phyloP scores from a whole-genome alignment of 2,113 vertebrate species.

The Phaethornis superciliosus region DNA sequence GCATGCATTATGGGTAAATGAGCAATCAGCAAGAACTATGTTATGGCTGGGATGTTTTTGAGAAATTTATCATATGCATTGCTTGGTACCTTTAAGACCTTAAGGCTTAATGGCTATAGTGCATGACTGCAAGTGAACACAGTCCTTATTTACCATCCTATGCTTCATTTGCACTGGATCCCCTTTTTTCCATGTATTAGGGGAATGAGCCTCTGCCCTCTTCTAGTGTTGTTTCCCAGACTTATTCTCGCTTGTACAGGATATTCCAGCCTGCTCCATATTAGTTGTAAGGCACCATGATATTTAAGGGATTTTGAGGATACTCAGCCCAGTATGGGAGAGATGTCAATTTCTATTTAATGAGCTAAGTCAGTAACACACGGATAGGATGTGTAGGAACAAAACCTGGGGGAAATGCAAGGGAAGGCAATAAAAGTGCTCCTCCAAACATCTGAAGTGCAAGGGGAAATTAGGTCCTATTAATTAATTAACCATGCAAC shows the following conservation, averaged over 20 bases:
- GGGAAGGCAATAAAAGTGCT: not conserved
- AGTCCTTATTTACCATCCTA: conserved; percentile 82
- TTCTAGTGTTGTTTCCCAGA: conserved; percentile 67
- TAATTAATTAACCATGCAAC: conserved; percentile 59
- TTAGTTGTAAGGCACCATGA: not conserved
- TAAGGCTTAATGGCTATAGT: conserved; percentile 84
- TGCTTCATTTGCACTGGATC: conserved; percentile 80
- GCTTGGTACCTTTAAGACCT: conserved; percentile 87
- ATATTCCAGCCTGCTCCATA: not conserved
- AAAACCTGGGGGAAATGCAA: conserved; percentile 14
- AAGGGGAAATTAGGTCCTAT: conserved; percentile 34
- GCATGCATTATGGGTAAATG: conserved; percentile 91
- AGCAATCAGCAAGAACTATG: conserved; percentile 89
- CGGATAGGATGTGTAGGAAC: conserved; percentile 28
- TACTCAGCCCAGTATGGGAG: not conserved
- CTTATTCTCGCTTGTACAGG: not conserved
- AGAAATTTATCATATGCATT: conserved; percentile 88
- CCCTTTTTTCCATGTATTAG: conserved; percentile 64
- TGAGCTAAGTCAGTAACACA: conserved; percentile 21
- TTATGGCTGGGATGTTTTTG: conserved; percentile 87
- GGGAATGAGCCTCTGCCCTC: conserved; percentile 57
- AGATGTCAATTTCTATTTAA: conserved; percentile 46
- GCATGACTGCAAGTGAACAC: conserved; percentile 83
- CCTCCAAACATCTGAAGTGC: conserved; percentile 10
- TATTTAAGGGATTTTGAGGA: conserved; percentile 41